A percentile compares a stretch with the other conserved stretches of the same genome.
Conservation (phyloP, 37 sponge, comb jelly and placozoan genomes). For the Geodia barretti region DNA sequence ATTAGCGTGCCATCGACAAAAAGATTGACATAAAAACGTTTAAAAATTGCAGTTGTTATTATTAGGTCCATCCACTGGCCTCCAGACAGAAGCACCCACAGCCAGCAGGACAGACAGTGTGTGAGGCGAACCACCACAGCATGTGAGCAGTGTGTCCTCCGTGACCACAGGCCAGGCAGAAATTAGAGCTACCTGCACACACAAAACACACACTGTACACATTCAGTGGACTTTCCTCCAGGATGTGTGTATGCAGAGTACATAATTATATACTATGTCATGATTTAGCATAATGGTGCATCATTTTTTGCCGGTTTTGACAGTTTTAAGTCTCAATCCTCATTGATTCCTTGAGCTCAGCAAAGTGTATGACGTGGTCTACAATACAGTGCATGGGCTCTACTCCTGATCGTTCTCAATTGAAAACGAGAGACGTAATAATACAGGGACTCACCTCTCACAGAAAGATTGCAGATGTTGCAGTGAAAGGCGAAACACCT, state of each 20-base stretch:
- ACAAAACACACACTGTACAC: neutral
- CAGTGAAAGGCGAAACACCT: slow-evolving; percentile 56
- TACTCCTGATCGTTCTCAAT: neutral
- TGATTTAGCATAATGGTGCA: neutral
- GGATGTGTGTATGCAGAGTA: too few relatives aligned
- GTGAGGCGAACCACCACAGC: slow-evolving; percentile 77
- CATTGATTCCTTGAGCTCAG: too few relatives aligned
- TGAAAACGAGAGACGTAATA: neutral
- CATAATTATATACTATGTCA: too few relatives aligned
- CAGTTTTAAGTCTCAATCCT: too few relatives aligned
- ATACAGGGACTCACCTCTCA: slow-evolving; percentile 56
- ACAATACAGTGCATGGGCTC: too few relatives aligned
- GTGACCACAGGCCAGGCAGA: slow-evolving; percentile 90
- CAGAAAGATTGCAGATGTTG: slow-evolving; percentile 73
- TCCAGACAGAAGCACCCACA: slow-evolving; percentile 86
- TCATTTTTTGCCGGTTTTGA: too few relatives aligned
- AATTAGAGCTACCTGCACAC: slow-evolving; percentile 72
- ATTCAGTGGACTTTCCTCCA: neutral
- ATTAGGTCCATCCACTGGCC: slow-evolving; percentile 42
- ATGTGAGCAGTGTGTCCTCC: slow-evolving; percentile 91
- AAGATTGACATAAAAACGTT: too few relatives aligned
- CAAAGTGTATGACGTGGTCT: too few relatives aligned
- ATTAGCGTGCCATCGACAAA: too few relatives aligned
- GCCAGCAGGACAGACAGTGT: slow-evolving; percentile 72
- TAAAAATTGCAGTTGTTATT: too few relatives aligned